Conservation (phyloP, 2,888 invertebrate species). For the Eurytoma adleriae region DNA sequence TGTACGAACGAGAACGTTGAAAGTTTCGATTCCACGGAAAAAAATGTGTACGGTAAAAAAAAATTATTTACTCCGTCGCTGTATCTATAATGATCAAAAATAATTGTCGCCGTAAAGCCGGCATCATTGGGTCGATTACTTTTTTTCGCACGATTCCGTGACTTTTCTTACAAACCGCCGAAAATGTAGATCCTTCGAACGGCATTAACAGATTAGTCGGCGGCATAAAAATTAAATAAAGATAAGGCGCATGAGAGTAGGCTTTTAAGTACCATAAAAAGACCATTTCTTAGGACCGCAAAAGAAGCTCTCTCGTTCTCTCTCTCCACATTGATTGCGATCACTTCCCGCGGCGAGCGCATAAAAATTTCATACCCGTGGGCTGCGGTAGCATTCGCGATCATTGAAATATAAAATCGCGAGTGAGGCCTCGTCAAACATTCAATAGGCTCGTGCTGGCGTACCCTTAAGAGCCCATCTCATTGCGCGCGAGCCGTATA, state of each 20-base stretch:
- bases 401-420: conserved; percentile 56
- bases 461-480: conserved; percentile 41
- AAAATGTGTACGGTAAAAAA: too few relatives aligned
- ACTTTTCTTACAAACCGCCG: too few relatives aligned
- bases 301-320: conserved; percentile 19
- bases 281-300: conserved; percentile 22
- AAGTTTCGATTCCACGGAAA: too few relatives aligned
- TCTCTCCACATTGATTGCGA: conserved; percentile 45
- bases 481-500: conserved; percentile 13
- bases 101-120: too few relatives aligned
- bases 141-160: too few relatives aligned
- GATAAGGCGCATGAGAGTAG: conserved; percentile 30
- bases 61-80: too few relatives aligned
- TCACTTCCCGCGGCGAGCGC: conserved; percentile 17
- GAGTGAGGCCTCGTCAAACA: conserved; percentile 34
- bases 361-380: conserved; percentile 43
- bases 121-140: too few relatives aligned
- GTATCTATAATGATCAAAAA: too few relatives aligned
- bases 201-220: conserved; percentile 46
- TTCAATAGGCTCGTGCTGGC: conserved; percentile 36
- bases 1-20: too few relatives aligned
- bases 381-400: not conserved
- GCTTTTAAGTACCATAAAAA: conserved; percentile 44
- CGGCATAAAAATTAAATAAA: conserved; percentile 35
- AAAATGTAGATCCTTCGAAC: not conserved